Conservation (phyloP, 2,797 vertebrate species). For the Phataginus tricuspis region DNA sequence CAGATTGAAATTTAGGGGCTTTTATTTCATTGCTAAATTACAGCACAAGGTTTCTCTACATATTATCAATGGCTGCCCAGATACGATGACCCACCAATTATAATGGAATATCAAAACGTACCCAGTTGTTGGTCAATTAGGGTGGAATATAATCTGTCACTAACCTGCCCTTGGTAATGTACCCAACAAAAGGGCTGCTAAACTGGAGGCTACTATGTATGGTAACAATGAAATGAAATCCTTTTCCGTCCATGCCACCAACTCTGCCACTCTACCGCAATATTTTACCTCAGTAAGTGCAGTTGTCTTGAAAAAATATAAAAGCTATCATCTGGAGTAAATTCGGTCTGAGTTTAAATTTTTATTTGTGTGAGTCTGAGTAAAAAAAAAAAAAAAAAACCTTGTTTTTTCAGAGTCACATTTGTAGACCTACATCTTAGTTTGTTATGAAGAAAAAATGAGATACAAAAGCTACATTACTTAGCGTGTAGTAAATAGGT, state of each 20-base stretch:
- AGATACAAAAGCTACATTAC: background rate
- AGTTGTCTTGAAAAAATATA: background rate
- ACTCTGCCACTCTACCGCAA: background rate
- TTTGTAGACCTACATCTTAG: background rate
- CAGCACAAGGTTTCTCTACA: background rate
- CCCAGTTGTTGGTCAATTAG: background rate
- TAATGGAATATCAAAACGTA: background rate
- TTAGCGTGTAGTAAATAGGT: background rate
- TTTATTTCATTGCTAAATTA: slow-evolving; percentile 40
- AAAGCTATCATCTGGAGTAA: background rate
- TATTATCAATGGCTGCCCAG: background rate
- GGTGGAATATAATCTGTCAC: slow-evolving; percentile 14
- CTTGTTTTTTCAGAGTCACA: background rate
- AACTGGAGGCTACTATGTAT: background rate
- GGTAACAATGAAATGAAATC: background rate
- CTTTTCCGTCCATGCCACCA: background rate
- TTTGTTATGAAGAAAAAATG: background rate
- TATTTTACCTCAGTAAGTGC: background rate
- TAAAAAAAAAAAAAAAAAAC: background rate
- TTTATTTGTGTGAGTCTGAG: slow-evolving; percentile 14
- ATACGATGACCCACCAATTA: background rate
- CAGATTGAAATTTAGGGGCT: slow-evolving; percentile 52
- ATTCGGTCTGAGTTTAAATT: background rate
- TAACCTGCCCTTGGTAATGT: background rate
- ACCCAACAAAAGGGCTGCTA: background rate